A percentile compares a stretch with the other conserved stretches of the same genome.
Evolutionary conservation across 2,797 vertebrate species (phyloP).

Genomic region (Chromis chromis): DNA sequence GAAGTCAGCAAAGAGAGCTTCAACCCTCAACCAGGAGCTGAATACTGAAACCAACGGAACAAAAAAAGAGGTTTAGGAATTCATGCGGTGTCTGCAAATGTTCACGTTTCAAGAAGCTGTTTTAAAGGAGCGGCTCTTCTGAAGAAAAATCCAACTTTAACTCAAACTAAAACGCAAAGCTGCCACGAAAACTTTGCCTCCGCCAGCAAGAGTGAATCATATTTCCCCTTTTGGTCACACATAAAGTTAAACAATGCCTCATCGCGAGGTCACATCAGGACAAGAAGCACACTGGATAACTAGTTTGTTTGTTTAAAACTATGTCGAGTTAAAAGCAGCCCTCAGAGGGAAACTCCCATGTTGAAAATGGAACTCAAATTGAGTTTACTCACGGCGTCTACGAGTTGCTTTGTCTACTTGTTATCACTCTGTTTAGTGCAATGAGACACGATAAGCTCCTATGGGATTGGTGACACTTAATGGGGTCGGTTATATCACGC

Average conservation of each 20-base stretch:
- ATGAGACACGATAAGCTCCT: no score
- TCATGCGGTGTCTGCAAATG: not conserved
- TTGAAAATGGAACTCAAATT: not conserved
- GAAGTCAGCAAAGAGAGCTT: constrained; percentile 11
- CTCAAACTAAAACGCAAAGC: not conserved
- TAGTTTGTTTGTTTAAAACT: not conserved
- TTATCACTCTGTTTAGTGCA: not conserved
- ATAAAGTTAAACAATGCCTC: not conserved
- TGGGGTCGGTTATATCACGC: not conserved
- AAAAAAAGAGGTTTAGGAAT: not conserved
- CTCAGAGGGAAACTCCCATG: not conserved
- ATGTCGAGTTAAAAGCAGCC: not conserved
- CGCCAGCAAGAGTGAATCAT: constrained; percentile 26
- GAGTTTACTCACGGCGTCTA: no score
- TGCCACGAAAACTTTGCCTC: constrained; percentile 3
- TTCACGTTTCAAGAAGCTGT: not conserved
- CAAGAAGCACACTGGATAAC: not conserved
- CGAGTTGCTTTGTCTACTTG: not conserved
- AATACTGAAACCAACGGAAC: constrained; percentile 1
- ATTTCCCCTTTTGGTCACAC: constrained; percentile 8
- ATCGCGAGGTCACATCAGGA: not conserved
- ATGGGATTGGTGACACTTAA: not conserved
- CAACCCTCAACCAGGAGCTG: constrained; percentile 1
- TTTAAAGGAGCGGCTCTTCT: not conserved
- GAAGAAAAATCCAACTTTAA: not conserved